A percentile compares a stretch with the other conserved stretches of the same genome.
Evolutionary conservation across 2,888 invertebrate genomes (phyloP).

Genomic region (Rapana venosa): DNA sequence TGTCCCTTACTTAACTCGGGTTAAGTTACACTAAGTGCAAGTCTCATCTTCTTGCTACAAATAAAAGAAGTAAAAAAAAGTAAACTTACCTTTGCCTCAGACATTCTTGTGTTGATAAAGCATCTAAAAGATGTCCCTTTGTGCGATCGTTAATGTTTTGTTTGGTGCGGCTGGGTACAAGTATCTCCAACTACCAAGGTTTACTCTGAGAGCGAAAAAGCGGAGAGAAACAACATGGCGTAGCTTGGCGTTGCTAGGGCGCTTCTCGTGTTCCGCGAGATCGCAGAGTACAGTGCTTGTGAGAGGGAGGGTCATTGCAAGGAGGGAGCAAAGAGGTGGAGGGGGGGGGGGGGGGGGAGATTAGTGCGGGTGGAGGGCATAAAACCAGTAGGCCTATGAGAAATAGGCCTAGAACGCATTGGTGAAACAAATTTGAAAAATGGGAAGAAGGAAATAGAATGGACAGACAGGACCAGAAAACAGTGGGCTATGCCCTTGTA

Average conservation of each 20-base stretch:
- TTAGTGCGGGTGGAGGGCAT: background rate
- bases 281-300: background rate
- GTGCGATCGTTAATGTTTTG: conserved; percentile 5
- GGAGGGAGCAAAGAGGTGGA: background rate
- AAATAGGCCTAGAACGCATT: background rate
- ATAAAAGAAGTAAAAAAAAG: background rate
- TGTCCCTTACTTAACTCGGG: no score
- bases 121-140: background rate
- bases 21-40: no score
- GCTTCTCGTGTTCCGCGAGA: conserved; percentile 18
- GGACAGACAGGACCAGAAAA: no score
- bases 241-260: conserved; percentile 28
- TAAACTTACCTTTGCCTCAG: conserved; percentile 18
- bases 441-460: no score
- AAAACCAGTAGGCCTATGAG: background rate
- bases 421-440: background rate
- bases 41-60: no score
- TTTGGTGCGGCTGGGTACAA: background rate
- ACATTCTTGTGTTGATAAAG: background rate
- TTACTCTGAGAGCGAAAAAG: background rate
- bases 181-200: background rate
- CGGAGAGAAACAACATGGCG: conserved; percentile 15
- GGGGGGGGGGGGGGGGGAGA: background rate
- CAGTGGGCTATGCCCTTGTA: no score
- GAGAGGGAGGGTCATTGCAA: background rate